These are phyloP conservation scores for Oceanodroma leucorhoa DNA, from an alignment of 2,797 vertebrate species.

Conservation along the genomic window DNA sequence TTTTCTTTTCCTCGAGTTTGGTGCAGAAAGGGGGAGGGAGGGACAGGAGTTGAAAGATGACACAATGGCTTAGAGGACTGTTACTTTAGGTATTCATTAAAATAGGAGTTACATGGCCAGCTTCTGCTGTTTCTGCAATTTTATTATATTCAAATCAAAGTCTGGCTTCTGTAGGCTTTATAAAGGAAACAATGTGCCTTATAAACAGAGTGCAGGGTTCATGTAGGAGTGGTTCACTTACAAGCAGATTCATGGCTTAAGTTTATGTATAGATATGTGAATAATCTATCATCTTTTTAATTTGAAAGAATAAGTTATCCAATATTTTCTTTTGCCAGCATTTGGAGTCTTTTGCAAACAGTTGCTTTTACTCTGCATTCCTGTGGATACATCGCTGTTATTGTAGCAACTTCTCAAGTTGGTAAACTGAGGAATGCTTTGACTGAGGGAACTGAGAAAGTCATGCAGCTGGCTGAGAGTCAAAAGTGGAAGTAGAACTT, in stretches of 20 bases:
- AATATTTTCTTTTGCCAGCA: not conserved
- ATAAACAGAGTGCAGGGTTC: slow-evolving; percentile 64
- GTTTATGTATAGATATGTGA: not conserved
- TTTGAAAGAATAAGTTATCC: not conserved
- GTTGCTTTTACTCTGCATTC: not conserved
- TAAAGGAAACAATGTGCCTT: slow-evolving; percentile 48
- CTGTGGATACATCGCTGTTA: not conserved
- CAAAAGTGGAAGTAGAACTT: not conserved
- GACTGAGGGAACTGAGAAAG: not conserved
- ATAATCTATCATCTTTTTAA: slow-evolving; percentile 31
- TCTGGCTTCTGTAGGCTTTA: slow-evolving; percentile 23
- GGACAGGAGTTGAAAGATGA: slow-evolving; percentile 45
- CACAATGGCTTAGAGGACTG: slow-evolving; percentile 5
- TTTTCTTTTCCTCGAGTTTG: slow-evolving; percentile 60
- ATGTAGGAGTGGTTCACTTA: slow-evolving; percentile 13
- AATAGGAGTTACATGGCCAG: slow-evolving; percentile 33
- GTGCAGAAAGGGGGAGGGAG: slow-evolving; percentile 58
- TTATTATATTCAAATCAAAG: slow-evolving; percentile 52
- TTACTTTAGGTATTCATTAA: slow-evolving; percentile 66
- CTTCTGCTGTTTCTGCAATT: slow-evolving; percentile 63
- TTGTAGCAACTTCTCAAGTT: not conserved
- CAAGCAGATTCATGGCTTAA: slow-evolving; percentile 12
- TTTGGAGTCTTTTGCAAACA: not conserved
- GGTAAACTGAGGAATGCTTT: slow-evolving; percentile 31
- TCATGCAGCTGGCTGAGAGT: not conserved